Evolutionary conservation across 2,113 vertebrate species (phyloP), one percentile per base, ranked within the genome.

Genomic region (Elgaria multicarinata): DNA sequence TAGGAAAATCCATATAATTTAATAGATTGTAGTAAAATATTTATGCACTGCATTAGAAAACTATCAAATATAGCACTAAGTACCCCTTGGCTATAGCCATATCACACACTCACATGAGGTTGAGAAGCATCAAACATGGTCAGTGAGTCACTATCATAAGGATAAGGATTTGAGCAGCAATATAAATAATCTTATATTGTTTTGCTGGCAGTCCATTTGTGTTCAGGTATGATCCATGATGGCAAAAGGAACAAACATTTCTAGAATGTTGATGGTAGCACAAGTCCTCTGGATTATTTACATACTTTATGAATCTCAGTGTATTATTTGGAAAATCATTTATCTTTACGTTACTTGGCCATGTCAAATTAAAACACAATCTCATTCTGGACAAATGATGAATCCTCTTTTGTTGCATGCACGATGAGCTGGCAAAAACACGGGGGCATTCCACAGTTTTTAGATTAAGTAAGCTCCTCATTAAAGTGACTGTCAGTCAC

Each of bases 1-100:
- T 95, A 96, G 91, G 88, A 90, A 92, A 9, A 90, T 91, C 92
- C 93, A 95, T 96, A 94, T 92, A 94, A 92, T 90, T 62, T 96
- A 94, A 96, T 72, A 80, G 89, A 77, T 87, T 92, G 91, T 88
- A 92, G 79, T 96, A 90, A 96, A 96, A 89, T 90, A 89, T 94
- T 95, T 95, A 92, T 91, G 89, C 0, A 0, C 85, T 26, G 85
- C 3, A 2, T 55, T 84, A 79, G 75, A 87, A 87, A 90, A 64
- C 78, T 0, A 0, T 64, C 77, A 72, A 67, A 86, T 0, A 4
- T 28, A 62, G 24, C 64, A 55, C 83, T 0, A 0, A 13, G 87
- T 89, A 86, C 88, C 77, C 86, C 14, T 66, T 31, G 46, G 64
- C 0, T 0, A 66, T 36, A 82, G 78, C 44, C 26, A 28, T 53